Evolutionary conservation across 2,113 vertebrate species (phyloP), one percentile per base, ranked within the genome.

Genomic region (Takifugu bimaculatus): DNA sequence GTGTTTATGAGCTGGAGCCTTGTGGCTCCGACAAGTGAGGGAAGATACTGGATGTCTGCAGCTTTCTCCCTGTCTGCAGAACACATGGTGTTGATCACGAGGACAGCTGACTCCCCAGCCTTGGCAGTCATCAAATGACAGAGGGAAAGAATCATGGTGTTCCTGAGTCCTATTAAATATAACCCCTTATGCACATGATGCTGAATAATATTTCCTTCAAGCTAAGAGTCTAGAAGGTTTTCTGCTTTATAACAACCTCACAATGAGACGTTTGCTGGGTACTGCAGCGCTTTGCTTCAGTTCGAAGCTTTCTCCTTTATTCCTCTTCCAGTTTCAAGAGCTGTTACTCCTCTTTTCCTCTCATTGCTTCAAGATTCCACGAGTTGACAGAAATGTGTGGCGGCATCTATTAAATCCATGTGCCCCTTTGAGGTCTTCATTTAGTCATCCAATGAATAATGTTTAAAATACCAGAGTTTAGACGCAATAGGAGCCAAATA

Each of bases 51-150:
- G 11, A 60, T 70, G 55, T 20, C 43, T 69, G 26, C 68, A 72
- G 54, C 39, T 26, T 62, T 64, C 63, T 77, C 44, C 73, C 35
- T 54, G 65, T 68, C 54, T 65, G 50, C 57, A 62, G 48, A 85
- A 72, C 82, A 86, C 82, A 85, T 86, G 85, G 76, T 80, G 72
- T 84, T 80, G 58, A 83, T 87, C 74, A 86, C 59, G 26, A 74
- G 78, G 69, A 80, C 72, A 68, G 65, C 72, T 79, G 78, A 48
- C 61, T 67, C 67, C 76, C 69, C 54, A 71, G 63, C 67, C 51
- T 80, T 81, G 76, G 72, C 82, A 79, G 52, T 55, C 76, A 75
- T 54, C 58, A 77, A 57, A 57, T 48, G 44, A 77, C 79, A 84
- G 77, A 77, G 74, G 62, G 77, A 82, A 77, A 62, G 60, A 75